Percentiles rank a stretch among this genome's conserved stretches.
Conservation (phyloP, 2,797 vertebrate species). For the Helarctos malayanus region DNA sequence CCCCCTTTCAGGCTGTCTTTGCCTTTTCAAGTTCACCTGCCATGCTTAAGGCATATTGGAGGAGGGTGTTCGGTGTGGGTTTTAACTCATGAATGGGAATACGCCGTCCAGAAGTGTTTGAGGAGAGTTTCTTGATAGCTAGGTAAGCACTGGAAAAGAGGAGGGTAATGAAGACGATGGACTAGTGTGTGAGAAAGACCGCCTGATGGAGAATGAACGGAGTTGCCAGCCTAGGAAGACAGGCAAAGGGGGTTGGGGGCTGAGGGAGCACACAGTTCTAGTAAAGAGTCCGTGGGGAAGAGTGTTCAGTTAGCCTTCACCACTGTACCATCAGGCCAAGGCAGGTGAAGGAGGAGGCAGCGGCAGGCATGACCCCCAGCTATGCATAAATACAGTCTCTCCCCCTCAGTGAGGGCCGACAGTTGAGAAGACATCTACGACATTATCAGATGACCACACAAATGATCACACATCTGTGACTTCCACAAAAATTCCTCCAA, state of each 20-base stretch:
- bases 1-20: background rate
- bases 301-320: background rate
- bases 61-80: background rate
- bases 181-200: background rate
- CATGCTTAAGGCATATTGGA: background rate
- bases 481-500: conserved; percentile 61
- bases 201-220: background rate
- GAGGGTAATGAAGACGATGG: background rate
- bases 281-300: background rate
- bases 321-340: background rate
- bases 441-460: conserved; percentile 39
- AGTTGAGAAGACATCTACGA: conserved; percentile 26
- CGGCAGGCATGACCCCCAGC: background rate
- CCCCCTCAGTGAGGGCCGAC: background rate
- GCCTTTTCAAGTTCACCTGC: conserved; percentile 44
- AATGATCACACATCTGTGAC: background rate
- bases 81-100: conserved; percentile 45
- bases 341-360: background rate
- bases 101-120: background rate
- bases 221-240: background rate
- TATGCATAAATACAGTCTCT: background rate
- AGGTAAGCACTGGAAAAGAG: background rate
- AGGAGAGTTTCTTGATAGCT: conserved; percentile 30
- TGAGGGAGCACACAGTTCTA: background rate
- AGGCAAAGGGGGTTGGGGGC: background rate